Evolutionary conservation across 2,888 invertebrate genomes (phyloP), one percentile per base, ranked within the genome.

Genomic region (Sylvicola cinctus): DNA sequence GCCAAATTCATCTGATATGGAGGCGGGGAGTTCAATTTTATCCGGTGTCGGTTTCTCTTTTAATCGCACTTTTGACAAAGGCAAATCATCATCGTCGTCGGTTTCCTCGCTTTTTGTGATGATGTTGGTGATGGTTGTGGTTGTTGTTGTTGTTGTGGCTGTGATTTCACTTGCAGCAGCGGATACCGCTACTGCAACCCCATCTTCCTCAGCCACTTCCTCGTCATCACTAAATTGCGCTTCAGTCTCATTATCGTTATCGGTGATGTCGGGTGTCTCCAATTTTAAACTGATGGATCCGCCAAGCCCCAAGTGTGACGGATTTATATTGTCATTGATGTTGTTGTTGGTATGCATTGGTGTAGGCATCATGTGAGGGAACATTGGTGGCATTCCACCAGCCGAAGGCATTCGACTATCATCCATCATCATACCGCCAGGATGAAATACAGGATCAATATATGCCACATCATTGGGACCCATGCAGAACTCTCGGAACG

Each of bases 401-500:
- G 15, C 17, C 12, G 25, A 15, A 15, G 14, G 4, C 6, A 32
- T 28, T 4, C 32, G 23, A 25, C 20, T 29, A 14, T 36, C 29
- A n/a, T 32, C 36, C 36, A 28, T n/a, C 23, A 26, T 26, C 33
- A 33, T 13, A 23, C 23, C n/a, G 25, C 23, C 12, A 16, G 12
- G 16, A 17, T 16, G 16, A 16, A 12, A 12, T 32, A 12, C 16
- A 11, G 16, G 28, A 12, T 32, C 20, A 11, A 11, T n/a, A 6
- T 16, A n/a, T 16, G 36, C 11, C 16, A 29, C 23, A 16, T 15
- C 8, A 14, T 29, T 32, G 6, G 28, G 11, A 17, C 31, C 32
- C 25, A 39, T 36, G 34, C 41, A 42, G 56, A 93, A 93, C 58
- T 93, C 91, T 47, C 78, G 75, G 52, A 95, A 95, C 28, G 81